Percentiles rank a stretch among this genome's conserved stretches.
phyloP scores from a whole-genome alignment of 2,113 vertebrate genomes.

The Sinocyclocheilus grahami region DNA sequence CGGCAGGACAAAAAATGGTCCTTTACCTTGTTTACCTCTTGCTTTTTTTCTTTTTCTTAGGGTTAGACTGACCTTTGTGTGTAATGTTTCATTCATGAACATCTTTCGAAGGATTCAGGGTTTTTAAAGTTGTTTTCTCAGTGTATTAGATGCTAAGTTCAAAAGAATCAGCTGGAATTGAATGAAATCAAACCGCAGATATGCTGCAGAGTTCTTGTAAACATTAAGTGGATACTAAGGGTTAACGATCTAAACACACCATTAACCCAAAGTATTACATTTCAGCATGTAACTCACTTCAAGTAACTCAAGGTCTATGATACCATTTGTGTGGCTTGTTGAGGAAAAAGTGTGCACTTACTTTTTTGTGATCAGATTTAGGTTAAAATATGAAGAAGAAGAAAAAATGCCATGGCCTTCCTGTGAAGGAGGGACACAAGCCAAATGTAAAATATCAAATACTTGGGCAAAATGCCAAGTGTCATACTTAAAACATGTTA shows the following conservation, averaged over 20 bases:
- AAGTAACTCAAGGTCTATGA: not conserved
- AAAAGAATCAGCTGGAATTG: not conserved
- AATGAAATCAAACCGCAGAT: not conserved
- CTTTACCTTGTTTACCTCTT: not conserved
- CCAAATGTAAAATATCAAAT: no score
- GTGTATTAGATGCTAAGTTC: not conserved
- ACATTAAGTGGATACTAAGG: not conserved
- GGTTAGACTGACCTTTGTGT: not conserved
- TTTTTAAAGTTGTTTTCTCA: not conserved
- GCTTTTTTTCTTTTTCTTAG: no score
- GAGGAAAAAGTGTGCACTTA: not conserved
- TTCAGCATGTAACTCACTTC: not conserved
- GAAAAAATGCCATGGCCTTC: not conserved
- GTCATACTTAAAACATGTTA: no score
- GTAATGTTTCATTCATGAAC: not conserved
- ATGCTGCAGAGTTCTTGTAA: not conserved
- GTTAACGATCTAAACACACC: not conserved
- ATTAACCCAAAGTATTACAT: not conserved
- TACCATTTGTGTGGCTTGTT: not conserved
- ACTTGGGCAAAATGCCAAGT: no score
- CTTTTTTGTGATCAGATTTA: not conserved
- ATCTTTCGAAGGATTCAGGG: not conserved
- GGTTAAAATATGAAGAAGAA: not conserved
- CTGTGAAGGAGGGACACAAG: no score
- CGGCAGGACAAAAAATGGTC: not conserved